These are phyloP conservation scores for Habrosyne pyritoides DNA, from an alignment of 2,888 invertebrate species.

Conservation along the genomic window DNA sequence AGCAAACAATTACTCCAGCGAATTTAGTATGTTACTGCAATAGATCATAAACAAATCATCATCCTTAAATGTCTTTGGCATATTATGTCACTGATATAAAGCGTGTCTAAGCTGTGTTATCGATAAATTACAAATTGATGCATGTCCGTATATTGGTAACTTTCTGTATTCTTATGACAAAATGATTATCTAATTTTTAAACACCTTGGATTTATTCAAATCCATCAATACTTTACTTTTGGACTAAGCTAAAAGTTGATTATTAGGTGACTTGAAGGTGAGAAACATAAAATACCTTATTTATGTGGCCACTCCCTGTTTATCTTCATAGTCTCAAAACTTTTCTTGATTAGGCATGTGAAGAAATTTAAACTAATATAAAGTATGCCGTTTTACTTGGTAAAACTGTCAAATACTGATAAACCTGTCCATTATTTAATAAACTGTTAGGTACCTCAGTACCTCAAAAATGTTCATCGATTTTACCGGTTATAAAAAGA, in stretches of 20 bases:
- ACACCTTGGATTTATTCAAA: slow-evolving; percentile 7
- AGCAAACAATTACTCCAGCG: background rate
- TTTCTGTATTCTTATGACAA: background rate
- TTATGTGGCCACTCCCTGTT: slow-evolving; percentile 1
- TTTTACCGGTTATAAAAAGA: too few species aligned
- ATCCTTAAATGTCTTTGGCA: too few species aligned
- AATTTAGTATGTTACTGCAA: background rate
- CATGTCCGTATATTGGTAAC: background rate
- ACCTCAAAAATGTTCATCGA: too few species aligned
- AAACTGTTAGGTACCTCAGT: too few species aligned
- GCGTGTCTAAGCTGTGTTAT: too few species aligned
- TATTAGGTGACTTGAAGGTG: slow-evolving; percentile 1
- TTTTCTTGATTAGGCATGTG: background rate
- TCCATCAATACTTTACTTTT: background rate
- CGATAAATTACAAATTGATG: background rate
- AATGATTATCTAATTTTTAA: background rate
- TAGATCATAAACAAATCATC: background rate
- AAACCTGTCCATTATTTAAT: too few species aligned
- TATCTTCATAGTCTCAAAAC: background rate
- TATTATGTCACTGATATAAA: too few species aligned
- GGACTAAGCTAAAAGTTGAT: background rate
- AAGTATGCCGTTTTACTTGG: too few species aligned
- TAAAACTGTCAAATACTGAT: too few species aligned
- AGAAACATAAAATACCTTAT: slow-evolving; percentile 5
- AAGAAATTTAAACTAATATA: background rate